Conservation (phyloP, 2,888 invertebrate genomes). For the Polietes domitor region DNA sequence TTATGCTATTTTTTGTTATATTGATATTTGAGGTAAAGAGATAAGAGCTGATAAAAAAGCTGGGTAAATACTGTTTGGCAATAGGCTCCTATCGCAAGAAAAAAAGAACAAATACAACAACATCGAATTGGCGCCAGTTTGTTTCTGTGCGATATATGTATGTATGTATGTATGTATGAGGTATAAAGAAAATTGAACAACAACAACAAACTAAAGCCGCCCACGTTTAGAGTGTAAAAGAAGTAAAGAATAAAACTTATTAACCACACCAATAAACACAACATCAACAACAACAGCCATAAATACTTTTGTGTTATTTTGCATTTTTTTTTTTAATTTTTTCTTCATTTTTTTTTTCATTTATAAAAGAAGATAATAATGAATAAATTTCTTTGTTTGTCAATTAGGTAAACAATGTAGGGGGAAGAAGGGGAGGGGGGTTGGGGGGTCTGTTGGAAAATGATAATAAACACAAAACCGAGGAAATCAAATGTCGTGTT, state of each 20-base stretch:
- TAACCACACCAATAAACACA: slow-evolving; percentile 66
- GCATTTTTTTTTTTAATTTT: slow-evolving; percentile 47
- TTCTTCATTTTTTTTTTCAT: slow-evolving; percentile 22
- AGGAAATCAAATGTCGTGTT: slow-evolving; percentile 11
- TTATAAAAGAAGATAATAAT: slow-evolving; percentile 49
- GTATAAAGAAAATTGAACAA: slow-evolving; percentile 12
- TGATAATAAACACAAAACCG: slow-evolving; percentile 2
- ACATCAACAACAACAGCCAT: slow-evolving; percentile 68
- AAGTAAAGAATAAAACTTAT: slow-evolving; percentile 32
- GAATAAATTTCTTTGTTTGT: slow-evolving; percentile 63
- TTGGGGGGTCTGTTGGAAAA: background rate
- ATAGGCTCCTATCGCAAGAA: too few relatives aligned
- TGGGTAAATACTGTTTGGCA: too few relatives aligned
- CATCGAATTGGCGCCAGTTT: background rate
- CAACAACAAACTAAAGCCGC: slow-evolving; percentile 50
- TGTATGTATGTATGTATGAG: too few relatives aligned
- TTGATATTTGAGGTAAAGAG: slow-evolving; percentile 46
- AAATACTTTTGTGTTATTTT: slow-evolving; percentile 38
- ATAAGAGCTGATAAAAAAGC: slow-evolving; percentile 37
- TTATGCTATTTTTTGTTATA: slow-evolving; percentile 5
- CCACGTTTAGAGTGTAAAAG: slow-evolving; percentile 23
- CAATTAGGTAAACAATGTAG: slow-evolving; percentile 61
- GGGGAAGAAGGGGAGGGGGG: too few relatives aligned
- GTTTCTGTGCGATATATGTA: too few relatives aligned
- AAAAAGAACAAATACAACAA: too few relatives aligned